Conservation (phyloP, 2,113 vertebrate species). For the Galeopterus variegatus region DNA sequence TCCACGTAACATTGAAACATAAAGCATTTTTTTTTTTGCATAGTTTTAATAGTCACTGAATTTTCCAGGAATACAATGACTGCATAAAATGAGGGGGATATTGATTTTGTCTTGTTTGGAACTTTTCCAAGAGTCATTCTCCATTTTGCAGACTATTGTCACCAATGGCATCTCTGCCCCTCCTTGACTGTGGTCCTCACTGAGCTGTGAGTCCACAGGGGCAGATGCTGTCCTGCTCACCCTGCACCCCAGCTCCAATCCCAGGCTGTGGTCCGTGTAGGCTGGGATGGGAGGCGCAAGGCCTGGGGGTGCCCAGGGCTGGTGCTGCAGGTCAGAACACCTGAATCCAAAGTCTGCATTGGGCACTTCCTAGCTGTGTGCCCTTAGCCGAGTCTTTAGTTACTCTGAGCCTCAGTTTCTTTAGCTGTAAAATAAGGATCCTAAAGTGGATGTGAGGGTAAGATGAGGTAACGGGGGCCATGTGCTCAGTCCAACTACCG, state of each 20-base stretch:
- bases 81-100: not conserved
- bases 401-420: not conserved
- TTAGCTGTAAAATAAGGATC: not conserved
- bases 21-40: not conserved
- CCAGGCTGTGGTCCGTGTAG: not conserved
- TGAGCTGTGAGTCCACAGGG: not conserved
- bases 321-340: not conserved
- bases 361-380: not conserved
- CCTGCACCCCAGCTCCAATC: not conserved
- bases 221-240: not conserved
- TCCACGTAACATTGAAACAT: not conserved
- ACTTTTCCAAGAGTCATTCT: not conserved
- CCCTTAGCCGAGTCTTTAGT: not conserved
- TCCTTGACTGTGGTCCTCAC: not conserved
- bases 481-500: rapidly evolving
- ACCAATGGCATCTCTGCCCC: rapidly evolving
- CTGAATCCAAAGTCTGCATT: not conserved
- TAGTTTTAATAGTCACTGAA: not conserved
- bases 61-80: not conserved
- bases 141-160: not conserved
- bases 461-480: rapidly evolving
- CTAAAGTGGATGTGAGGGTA: too few species aligned
- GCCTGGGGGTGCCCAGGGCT: not conserved
- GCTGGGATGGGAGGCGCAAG: not conserved
- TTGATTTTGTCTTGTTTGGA: not conserved